Conservation (phyloP, 2,888 invertebrate genomes). For the Cataglyphis altisquamis region DNA sequence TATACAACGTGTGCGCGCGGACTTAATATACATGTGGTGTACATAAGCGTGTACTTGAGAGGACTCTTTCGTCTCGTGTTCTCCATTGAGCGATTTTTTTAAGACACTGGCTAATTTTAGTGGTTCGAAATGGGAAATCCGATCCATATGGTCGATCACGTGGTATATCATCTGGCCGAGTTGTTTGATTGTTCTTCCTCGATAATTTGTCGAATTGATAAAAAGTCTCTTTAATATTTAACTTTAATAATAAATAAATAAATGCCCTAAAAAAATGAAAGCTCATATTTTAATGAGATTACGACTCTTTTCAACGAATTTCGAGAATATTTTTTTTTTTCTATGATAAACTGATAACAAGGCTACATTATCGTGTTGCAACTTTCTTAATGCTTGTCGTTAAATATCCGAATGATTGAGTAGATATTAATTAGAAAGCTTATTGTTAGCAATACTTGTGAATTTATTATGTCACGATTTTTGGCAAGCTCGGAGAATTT, state of each 20-base stretch:
- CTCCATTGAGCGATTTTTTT: slow-evolving; percentile 71
- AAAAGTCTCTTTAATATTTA: background rate
- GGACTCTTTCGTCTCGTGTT: slow-evolving; percentile 33
- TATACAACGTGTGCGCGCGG: slow-evolving; percentile 2
- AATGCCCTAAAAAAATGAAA: background rate
- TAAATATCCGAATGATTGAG: slow-evolving; percentile 5
- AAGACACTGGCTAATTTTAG: slow-evolving; percentile 79
- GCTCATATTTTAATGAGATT: background rate
- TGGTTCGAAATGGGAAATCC: slow-evolving; percentile 80
- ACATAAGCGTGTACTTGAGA: slow-evolving; percentile 24
- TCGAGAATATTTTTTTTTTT: background rate
- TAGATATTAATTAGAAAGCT: background rate
- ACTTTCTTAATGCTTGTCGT: background rate
- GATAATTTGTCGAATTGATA: background rate
- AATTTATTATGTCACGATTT: slow-evolving; percentile 38
- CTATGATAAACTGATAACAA: background rate
- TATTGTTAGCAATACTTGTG: background rate
- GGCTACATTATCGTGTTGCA: background rate
- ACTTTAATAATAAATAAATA: background rate
- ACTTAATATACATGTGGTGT: background rate
- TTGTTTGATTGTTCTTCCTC: background rate
- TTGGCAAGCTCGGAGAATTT: slow-evolving; percentile 63
- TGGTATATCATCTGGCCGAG: slow-evolving; percentile 70
- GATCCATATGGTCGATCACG: slow-evolving; percentile 63
- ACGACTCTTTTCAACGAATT: background rate